Percentiles rank a stretch among this genome's conserved stretches.
These are phyloP conservation scores for Gallinago solitaria DNA, from an alignment of 2,797 vertebrate species.

Conservation along the genomic window DNA sequence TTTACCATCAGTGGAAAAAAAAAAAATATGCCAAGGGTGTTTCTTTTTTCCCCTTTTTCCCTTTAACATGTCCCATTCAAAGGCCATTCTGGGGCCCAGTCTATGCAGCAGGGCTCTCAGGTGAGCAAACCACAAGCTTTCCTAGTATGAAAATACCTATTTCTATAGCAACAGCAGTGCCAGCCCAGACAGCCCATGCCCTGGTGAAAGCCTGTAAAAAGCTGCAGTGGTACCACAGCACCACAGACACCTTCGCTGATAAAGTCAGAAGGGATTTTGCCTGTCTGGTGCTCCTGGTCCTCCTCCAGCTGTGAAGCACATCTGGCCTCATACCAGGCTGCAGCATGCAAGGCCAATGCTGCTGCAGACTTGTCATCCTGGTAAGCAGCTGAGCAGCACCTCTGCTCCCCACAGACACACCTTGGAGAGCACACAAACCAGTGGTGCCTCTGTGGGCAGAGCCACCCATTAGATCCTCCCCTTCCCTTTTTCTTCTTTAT, in stretches of 20 bases:
- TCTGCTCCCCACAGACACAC: accelerated
- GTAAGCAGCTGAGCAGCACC: background rate
- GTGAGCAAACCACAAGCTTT: background rate
- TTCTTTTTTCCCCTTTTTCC: background rate
- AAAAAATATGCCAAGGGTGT: background rate
- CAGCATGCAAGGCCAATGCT: background rate
- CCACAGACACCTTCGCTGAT: background rate
- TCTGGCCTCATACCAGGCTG: background rate
- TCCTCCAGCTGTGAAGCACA: background rate
- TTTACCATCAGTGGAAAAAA: background rate
- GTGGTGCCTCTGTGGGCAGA: background rate
- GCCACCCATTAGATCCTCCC: background rate
- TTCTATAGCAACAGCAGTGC: background rate
- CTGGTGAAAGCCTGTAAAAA: background rate
- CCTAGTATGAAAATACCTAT: background rate
- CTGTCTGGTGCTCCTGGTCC: background rate
- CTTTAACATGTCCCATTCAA: background rate
- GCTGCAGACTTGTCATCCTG: background rate
- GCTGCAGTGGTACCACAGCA: background rate
- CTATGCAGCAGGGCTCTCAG: background rate
- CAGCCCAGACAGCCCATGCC: background rate
- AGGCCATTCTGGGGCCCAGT: background rate
- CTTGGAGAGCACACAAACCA: accelerated
- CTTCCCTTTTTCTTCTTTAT: background rate
- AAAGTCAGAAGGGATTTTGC: background rate